These are phyloP conservation scores for Lagorchestes hirsutus DNA, from an alignment of 2,797 vertebrate species.

Conservation along the genomic window DNA sequence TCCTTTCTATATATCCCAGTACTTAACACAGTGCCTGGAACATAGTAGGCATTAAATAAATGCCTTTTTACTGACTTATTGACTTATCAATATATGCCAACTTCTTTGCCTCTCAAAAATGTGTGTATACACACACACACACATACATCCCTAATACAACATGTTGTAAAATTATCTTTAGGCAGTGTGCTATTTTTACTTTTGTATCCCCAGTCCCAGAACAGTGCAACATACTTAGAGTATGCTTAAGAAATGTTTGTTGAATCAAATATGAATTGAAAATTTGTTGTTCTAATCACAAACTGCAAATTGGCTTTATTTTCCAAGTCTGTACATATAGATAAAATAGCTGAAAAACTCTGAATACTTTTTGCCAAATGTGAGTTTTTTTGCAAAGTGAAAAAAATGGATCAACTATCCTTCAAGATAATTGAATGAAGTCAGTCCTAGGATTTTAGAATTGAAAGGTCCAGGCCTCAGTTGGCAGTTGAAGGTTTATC, in stretches of 20 bases:
- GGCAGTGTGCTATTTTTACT: not conserved
- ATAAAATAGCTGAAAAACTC: conserved; percentile 35
- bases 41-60: not conserved
- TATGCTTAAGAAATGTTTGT: not conserved
- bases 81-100: not conserved
- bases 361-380: not conserved
- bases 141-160: not conserved
- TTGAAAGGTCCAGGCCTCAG: not conserved
- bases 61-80: not conserved
- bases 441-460: not conserved
- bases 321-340: conserved; percentile 24
- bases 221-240: not conserved
- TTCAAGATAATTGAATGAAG: not conserved
- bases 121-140: not conserved
- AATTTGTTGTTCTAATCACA: not conserved
- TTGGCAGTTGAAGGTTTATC: not conserved
- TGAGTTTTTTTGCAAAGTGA: not conserved
- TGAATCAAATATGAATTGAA: not conserved
- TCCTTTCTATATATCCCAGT: not conserved
- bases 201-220: not conserved
- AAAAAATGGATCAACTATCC: not conserved
- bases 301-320: conserved; percentile 34
- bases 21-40: not conserved
- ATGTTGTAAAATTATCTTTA: not conserved
- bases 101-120: not conserved